A percentile compares a stretch with the other conserved stretches of the same genome.
Conservation (phyloP, 2,888 invertebrate genomes). For the Polyommatus iphigenia region DNA sequence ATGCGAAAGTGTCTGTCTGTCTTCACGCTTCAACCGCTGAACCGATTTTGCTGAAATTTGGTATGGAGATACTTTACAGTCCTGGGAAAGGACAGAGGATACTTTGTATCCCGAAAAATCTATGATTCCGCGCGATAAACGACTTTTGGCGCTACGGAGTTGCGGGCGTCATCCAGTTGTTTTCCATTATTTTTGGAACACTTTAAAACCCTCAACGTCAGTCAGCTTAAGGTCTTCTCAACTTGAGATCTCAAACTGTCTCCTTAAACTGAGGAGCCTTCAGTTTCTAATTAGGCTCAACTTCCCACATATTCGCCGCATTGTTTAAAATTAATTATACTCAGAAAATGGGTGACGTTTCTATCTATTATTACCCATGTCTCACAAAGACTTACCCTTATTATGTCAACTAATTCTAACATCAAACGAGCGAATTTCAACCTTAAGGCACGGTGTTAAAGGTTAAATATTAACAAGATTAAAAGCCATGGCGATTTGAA, state of each 20-base stretch:
- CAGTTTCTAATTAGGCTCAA: neutral
- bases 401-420: neutral
- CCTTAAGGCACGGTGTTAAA: neutral
- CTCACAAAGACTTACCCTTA: neutral
- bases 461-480: neutral
- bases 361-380: slow-evolving; percentile 15
- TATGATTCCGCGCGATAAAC: no score
- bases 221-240: neutral
- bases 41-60: no score
- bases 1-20: no score
- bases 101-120: no score
- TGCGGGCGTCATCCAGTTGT: no score
- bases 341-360: slow-evolving; percentile 4
- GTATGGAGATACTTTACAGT: no score
- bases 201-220: neutral
- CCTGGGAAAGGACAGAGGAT: no score
- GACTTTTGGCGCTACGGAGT: no score
- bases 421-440: neutral
- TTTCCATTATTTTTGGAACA: neutral
- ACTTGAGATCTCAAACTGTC: neutral
- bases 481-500: neutral
- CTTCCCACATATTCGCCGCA: neutral
- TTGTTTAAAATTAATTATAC: slow-evolving; percentile 3
- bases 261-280: neutral
- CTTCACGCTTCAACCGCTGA: no score